These are phyloP conservation scores for Acrocephalus scirpaceus DNA, from an alignment of 2,797 vertebrate genomes.

Conservation along the genomic window DNA sequence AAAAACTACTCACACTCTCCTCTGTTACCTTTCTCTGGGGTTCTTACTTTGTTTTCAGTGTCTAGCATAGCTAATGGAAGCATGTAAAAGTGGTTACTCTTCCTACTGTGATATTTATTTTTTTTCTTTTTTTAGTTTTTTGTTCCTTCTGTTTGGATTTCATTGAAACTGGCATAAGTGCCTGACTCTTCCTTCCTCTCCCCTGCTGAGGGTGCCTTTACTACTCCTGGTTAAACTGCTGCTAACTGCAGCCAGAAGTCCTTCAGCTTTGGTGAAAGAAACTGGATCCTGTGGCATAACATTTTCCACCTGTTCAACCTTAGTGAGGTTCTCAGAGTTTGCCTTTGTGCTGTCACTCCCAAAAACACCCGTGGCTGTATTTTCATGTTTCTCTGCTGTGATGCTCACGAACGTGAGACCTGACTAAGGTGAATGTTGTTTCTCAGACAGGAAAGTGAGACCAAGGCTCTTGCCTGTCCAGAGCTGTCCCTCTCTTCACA, in stretches of 20 bases:
- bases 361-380: background rate
- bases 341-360: background rate
- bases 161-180: background rate
- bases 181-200: background rate
- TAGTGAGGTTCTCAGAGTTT: background rate
- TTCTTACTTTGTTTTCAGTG: background rate
- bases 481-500: background rate
- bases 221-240: background rate
- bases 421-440: accelerated
- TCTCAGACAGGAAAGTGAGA: background rate
- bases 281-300: background rate
- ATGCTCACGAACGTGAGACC: background rate
- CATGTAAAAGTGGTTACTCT: background rate
- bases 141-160: background rate
- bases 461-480: background rate
- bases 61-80: background rate
- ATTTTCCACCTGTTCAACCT: background rate
- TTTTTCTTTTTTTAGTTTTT: background rate
- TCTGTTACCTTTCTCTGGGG: background rate
- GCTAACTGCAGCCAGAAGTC: background rate
- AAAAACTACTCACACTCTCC: no score
- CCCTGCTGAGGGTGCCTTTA: background rate
- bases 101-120: background rate
- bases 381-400: background rate
- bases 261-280: background rate